Evolutionary conservation across 2,113 vertebrate species (phyloP).

Genomic region (Bagarius yarrelli): DNA sequence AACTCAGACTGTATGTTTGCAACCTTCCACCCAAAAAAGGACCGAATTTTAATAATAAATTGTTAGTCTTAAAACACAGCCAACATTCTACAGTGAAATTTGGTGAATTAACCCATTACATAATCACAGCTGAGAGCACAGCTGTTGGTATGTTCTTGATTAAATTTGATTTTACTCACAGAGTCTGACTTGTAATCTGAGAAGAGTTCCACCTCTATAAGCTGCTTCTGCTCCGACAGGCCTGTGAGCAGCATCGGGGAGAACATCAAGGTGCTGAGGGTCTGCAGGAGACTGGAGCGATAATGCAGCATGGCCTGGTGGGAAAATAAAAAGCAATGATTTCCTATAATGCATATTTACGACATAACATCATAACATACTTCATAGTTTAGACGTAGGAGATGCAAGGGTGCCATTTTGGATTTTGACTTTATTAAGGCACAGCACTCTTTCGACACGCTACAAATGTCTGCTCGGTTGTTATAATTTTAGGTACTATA

Average conservation of each 20-base stretch:
- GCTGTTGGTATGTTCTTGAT: not conserved
- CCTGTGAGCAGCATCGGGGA: conserved; percentile 79
- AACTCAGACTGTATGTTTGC: too few relatives aligned
- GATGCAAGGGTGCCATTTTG: too few relatives aligned
- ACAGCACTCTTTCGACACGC: too few relatives aligned
- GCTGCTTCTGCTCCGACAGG: conserved; percentile 83
- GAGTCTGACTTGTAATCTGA: conserved; percentile 79
- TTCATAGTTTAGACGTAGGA: not conserved
- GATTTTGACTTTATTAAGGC: not conserved
- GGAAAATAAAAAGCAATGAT: not conserved
- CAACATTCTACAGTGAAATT: not conserved
- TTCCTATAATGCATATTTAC: not conserved
- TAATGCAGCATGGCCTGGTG: conserved; percentile 84
- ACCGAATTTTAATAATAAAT: not conserved
- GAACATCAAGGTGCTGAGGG: conserved; percentile 76
- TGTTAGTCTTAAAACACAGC: not conserved
- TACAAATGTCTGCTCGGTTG: too few relatives aligned
- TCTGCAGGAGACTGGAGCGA: conserved; percentile 80
- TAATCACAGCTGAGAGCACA: not conserved
- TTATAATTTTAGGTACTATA: too few relatives aligned
- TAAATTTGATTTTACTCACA: conserved; percentile 41
- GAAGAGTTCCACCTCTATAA: conserved; percentile 82
- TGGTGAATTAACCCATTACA: not conserved
- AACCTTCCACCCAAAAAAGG: not conserved
- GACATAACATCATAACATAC: not conserved